Percentiles rank a stretch among this genome's conserved stretches.
Evolutionary conservation across 2,888 invertebrate genomes (phyloP).

Genomic region (Silvanus unidentatus): DNA sequence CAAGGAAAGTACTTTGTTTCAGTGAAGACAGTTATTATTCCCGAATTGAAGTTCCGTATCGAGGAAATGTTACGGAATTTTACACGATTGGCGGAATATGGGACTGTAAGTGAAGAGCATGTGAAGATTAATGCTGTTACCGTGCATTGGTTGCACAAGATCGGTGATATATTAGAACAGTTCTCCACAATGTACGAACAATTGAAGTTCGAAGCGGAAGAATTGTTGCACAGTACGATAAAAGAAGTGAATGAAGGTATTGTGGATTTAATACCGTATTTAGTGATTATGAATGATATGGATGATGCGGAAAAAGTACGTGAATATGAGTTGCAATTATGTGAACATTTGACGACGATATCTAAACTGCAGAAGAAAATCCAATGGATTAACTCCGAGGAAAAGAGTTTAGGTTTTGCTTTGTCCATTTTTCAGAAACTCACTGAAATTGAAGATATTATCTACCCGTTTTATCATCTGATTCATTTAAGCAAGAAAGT

Average conservation of each 20-base stretch:
- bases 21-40: conserved; percentile 67
- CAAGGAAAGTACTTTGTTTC: conserved; percentile 72
- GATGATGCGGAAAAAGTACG: conserved; percentile 63
- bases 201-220: conserved; percentile 80
- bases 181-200: conserved; percentile 76
- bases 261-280: conserved; percentile 64
- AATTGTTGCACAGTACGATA: conserved; percentile 63
- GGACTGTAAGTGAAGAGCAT: conserved; percentile 67
- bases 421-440: conserved; percentile 69
- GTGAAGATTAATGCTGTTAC: conserved; percentile 74
- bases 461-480: conserved; percentile 64
- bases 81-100: conserved; percentile 69
- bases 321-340: conserved; percentile 73
- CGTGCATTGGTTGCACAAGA: conserved; percentile 75
- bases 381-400: conserved; percentile 85
- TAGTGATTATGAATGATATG: conserved; percentile 78
- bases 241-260: conserved; percentile 66
- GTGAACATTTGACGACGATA: conserved; percentile 69
- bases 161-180: conserved; percentile 74
- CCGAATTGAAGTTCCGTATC: conserved; percentile 64
- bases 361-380: conserved; percentile 70
- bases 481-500: conserved; percentile 67
- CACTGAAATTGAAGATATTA: conserved; percentile 67
- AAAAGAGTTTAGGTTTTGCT: conserved; percentile 77
- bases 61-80: conserved; percentile 59